phyloP scores from a whole-genome alignment of 35 echinoderm and acorn worm genomes.

The Heliocidaris tuberculata region DNA sequence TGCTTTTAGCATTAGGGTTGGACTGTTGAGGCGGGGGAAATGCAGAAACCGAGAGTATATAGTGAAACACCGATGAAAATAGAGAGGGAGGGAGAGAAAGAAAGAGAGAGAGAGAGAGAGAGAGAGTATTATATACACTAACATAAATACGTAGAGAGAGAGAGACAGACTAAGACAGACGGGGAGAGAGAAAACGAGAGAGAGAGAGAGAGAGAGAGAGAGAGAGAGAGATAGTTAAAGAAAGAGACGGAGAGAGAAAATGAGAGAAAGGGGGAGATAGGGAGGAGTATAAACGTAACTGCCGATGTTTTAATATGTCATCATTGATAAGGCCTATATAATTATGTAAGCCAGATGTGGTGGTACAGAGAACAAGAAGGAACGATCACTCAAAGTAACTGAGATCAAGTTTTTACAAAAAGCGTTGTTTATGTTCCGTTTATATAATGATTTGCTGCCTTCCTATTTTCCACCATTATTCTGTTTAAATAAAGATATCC shows the following conservation, averaged over 20 bases:
- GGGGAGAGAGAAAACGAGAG: not conserved
- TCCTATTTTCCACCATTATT: too few relatives aligned
- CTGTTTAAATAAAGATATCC: too few relatives aligned
- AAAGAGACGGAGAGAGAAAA: not conserved
- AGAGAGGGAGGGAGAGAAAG: not conserved
- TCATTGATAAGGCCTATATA: too few relatives aligned
- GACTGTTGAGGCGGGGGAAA: not conserved
- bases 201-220: not conserved
- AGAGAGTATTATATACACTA: not conserved
- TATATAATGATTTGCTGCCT: too few relatives aligned
- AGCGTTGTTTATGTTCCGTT: too few relatives aligned
- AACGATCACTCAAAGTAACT: too few relatives aligned
- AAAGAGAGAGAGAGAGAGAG: not conserved
- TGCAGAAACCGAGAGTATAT: not conserved
- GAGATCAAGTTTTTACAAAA: too few relatives aligned
- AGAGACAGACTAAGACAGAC: not conserved
- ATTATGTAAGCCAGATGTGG: too few relatives aligned
- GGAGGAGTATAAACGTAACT: not conserved
- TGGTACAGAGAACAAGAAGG: too few relatives aligned
- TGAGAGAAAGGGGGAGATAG: not conserved
- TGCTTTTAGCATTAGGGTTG: not conserved
- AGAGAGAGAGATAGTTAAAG: not conserved
- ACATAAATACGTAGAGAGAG: not conserved
- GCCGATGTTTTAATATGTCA: not conserved
- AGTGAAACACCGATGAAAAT: not conserved